Evolutionary conservation across 2,113 vertebrate species (phyloP), one percentile per base, ranked within the genome.

Genomic region (Montifringilla adamsi): DNA sequence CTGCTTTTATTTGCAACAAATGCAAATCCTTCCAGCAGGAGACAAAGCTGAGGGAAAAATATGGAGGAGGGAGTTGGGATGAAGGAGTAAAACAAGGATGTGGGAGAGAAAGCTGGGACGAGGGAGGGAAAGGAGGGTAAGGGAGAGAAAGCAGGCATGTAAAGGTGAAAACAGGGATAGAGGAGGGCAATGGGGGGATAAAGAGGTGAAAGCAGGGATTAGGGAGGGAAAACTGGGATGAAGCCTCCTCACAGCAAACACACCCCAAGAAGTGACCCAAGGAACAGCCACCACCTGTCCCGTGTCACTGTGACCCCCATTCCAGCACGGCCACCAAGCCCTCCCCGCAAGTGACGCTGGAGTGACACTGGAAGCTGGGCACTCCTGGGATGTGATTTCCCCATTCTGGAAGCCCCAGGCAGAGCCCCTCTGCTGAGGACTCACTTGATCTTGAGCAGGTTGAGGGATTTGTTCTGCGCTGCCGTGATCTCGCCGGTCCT

Each of bases 361-460:
- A 26, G 43, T 5, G 44, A 37, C 10, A 37, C 50, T 11, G 26
- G 62, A 10, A 33, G 41, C 68, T 35, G 11, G 16, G 41, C 20
- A 26, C 52, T 16, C 50, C 5, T 3, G 30, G 18, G 28, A 14
- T 4, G 27, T 2, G 26, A 41, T 31, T 9, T 7, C 2, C 62
- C 47, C 46, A 3, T 6, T 18, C 2, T 6, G 11, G 55, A 22
- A 31, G 78, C 55, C 11, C 6, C 31, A 15, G 11, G 70, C 62
- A 62, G 39, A 66, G 26, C n/a, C 22, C 9, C 9, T 33, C 8
- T 2, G 4, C 11, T 7, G 21, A 28, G 76, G 16, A 98, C 99
- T 98, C 95, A 99, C 99, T 99, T 99, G 97, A 99, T 99, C 97
- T 99, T 99, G 13, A 99, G 98, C 74, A 99, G 95, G 91, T 98